Evolutionary conservation across 2,113 vertebrate species (phyloP).

Genomic region (Uria aalge): DNA sequence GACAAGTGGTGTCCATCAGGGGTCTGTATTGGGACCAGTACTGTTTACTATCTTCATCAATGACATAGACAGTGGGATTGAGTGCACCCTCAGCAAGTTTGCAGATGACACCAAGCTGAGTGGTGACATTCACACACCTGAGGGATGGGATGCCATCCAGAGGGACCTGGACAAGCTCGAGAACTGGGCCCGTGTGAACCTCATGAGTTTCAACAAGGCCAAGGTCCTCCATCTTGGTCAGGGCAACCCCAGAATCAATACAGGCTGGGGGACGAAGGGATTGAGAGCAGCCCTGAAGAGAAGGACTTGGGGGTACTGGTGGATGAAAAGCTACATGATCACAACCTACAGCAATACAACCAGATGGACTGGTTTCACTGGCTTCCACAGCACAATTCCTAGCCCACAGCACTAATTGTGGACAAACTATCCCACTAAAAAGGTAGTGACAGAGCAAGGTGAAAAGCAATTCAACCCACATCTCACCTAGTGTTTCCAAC

Average conservation of each 20-base stretch:
- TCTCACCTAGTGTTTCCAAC: not conserved
- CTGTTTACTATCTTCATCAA: not conserved
- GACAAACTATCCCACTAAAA: not conserved
- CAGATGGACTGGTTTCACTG: not conserved
- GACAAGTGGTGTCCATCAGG: not conserved
- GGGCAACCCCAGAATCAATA: not conserved
- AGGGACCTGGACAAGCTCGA: accelerated
- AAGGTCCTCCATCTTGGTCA: not conserved
- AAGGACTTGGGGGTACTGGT: not conserved
- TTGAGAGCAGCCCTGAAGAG: not conserved
- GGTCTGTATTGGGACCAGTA: accelerated
- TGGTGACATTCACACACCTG: accelerated
- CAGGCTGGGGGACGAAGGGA: not conserved
- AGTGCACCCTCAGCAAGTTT: not conserved
- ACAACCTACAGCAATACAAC: not conserved
- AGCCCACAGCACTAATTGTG: not conserved
- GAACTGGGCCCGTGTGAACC: not conserved
- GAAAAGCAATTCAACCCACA: not conserved
- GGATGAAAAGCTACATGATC: not conserved
- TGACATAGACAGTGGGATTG: not conserved
- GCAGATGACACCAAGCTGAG: not conserved
- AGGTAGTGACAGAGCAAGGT: not conserved
- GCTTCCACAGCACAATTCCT: not conserved
- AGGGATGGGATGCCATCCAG: no score
- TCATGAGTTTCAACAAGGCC: not conserved